A percentile compares a stretch with the other conserved stretches of the same genome.
phyloP scores from a whole-genome alignment of 2,113 vertebrate genomes.

The Chlorodrepanis virens region DNA sequence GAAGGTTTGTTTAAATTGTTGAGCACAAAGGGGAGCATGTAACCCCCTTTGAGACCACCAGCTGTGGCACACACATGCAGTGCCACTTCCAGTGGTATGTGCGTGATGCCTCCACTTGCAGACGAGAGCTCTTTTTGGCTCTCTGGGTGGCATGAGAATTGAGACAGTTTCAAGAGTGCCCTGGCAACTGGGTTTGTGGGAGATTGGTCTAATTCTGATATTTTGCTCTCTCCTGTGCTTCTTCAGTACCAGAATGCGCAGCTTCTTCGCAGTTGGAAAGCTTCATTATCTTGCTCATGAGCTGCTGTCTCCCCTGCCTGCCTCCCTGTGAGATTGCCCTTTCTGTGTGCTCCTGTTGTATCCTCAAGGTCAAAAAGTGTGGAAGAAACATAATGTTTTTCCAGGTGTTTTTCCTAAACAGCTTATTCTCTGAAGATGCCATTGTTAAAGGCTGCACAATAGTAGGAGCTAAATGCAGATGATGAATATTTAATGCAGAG shows the following conservation, averaged over 20 bases:
- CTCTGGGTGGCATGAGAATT: background rate
- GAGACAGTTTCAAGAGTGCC: background rate
- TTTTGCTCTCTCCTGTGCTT: background rate
- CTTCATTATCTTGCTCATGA: fast-evolving
- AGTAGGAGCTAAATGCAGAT: background rate
- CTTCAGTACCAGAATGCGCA: background rate
- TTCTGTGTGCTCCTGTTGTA: background rate
- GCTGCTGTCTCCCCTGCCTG: background rate
- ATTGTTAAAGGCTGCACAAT: background rate
- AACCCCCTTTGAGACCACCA: background rate
- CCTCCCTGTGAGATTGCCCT: background rate
- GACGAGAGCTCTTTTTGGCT: background rate
- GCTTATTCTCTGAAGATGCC: background rate
- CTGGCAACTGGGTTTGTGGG: background rate
- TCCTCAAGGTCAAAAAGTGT: conserved; percentile 5
- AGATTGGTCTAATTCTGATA: background rate
- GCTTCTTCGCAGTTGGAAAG: background rate
- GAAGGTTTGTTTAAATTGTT: background rate
- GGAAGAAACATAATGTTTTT: background rate
- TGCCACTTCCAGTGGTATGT: fast-evolving
- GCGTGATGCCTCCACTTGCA: background rate
- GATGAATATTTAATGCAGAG: background rate
- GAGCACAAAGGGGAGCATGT: background rate
- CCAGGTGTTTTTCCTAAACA: background rate
- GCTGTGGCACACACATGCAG: background rate